Evolutionary conservation across 2,113 vertebrate genomes (phyloP).

Genomic region (Ahaetulla prasina): DNA sequence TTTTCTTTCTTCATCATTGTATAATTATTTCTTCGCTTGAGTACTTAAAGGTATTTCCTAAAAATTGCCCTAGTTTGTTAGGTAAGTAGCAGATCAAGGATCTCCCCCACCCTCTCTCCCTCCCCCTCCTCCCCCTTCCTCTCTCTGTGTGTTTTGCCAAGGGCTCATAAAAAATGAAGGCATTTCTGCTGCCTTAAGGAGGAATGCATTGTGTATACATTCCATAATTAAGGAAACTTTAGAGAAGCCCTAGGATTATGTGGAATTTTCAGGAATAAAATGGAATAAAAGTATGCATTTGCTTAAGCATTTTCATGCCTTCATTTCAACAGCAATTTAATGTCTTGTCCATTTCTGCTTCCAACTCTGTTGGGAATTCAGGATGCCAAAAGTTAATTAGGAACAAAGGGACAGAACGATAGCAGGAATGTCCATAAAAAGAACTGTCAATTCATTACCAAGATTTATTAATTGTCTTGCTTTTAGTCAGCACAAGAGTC

Average conservation of each 20-base stretch:
- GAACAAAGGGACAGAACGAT: not conserved
- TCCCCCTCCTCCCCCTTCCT: not conserved
- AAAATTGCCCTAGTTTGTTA: not conserved
- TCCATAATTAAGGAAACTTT: not conserved
- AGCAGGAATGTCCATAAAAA: conserved; percentile 2
- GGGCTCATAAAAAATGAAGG: not conserved
- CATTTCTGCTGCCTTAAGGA: not conserved
- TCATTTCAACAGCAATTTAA: not conserved
- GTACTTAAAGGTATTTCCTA: not conserved
- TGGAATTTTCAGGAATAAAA: not conserved
- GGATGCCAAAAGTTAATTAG: not conserved
- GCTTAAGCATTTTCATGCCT: not conserved
- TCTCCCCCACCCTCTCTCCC: not conserved
- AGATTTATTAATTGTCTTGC: not conserved
- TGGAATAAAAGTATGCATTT: not conserved
- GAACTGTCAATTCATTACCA: not conserved
- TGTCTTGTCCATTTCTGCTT: not conserved
- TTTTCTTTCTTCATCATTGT: not conserved
- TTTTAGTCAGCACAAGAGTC: conserved; percentile 1
- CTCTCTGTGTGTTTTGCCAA: not conserved
- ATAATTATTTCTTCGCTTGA: not conserved
- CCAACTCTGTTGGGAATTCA: not conserved
- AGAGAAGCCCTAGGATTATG: not conserved
- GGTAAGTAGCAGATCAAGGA: not conserved
- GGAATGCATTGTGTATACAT: not conserved